phyloP scores from a whole-genome alignment of 2,888 invertebrate species.

The Coenonympha glycerion region DNA sequence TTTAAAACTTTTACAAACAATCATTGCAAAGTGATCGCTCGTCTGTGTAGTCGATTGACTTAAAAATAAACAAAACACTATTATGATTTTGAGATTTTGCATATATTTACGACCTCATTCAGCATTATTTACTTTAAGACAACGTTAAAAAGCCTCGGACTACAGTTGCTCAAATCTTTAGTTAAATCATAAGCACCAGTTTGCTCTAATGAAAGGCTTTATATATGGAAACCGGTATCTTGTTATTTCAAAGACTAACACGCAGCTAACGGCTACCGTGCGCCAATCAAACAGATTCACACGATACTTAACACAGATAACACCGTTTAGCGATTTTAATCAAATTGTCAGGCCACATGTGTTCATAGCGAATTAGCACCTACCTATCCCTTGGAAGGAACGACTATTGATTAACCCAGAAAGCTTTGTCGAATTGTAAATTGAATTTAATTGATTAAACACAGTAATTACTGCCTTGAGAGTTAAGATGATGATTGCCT shows the following conservation, averaged over 20 bases:
- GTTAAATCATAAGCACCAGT: not conserved
- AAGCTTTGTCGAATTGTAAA: constrained; percentile 26
- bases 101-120: no score
- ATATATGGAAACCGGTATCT: constrained; percentile 15
- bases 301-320: constrained; percentile 44
- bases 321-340: constrained; percentile 45
- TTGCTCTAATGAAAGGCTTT: constrained; percentile 3
- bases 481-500: constrained; percentile 33
- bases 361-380: constrained; percentile 14
- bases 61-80: no score
- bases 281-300: constrained; percentile 46
- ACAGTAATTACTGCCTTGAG: constrained; percentile 39
- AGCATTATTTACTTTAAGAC: no score
- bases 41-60: no score
- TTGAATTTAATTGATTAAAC: constrained; percentile 53
- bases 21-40: no score
- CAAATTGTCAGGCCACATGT: constrained; percentile 21
- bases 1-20: no score
- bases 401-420: constrained; percentile 7
- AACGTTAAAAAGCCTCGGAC: not conserved
- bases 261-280: constrained; percentile 30
- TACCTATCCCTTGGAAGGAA: constrained; percentile 5
- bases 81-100: no score
- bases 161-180: constrained; percentile 6
- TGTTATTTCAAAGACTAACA: constrained; percentile 35